Evolutionary conservation across 1,140 invertebrate species (phyloP), one percentile per base, ranked within the genome.

Genomic region (Penaeus vannamei): DNA sequence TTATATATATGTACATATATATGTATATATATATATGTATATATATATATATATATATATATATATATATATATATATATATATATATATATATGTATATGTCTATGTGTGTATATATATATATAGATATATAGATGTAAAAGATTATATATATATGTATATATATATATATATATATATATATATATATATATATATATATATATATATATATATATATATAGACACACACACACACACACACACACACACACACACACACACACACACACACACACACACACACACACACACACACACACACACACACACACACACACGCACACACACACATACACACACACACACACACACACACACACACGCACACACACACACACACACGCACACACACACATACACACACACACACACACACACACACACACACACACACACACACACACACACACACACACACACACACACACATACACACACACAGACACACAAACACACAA

Each of bases 401-500:
- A 66, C 64, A 66, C 64, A 66, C 64, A 66, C 64, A 66, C 64
- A 66, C 64, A 66, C 64, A 66, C 64, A 66, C 64, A 66, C 64
- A 66, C 64, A 66, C 64, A 66, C 64, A 66, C 64, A 66, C 64
- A 66, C 64, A 66, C 64, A 66, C 64, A 66, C 64, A 66, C 64
- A 66, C 64, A 66, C 64, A 66, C 64, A 66, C 64, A 66, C 64
- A 66, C 64, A 59, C 53, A 80, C 42, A 80, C 77, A 29, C 42
- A 80, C 42, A 80, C 77, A 32, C 42, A 32, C 26, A 60, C n/a
- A 85, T 29, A 80, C 66, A 32, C 61, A 80, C 84, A 80, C 59
- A 23, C 53, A 7, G 3, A 59, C 32, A 92, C 84, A 88, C 92
- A 60, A 90, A 91, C 72, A 92, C 92, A 84, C 36, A 59, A 5